These are phyloP conservation scores for Trichogramma pretiosum DNA, from an alignment of 1,140 invertebrate species.

Conservation along the genomic window DNA sequence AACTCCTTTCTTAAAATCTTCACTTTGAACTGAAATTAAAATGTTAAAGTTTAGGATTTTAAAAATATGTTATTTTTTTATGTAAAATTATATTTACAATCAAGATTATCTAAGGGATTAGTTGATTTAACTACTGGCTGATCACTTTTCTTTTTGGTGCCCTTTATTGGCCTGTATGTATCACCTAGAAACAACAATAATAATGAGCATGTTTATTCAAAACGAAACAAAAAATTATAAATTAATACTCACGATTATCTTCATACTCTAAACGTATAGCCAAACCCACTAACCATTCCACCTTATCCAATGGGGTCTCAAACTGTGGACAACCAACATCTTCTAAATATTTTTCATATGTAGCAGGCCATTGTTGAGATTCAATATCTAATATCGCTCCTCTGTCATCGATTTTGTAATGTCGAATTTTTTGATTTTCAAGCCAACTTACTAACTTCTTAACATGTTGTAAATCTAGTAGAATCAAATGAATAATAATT, in stretches of 20 bases:
- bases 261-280: constrained; percentile 75
- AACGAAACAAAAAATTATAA: constrained; percentile 17
- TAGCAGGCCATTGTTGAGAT: constrained; percentile 58
- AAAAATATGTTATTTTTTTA: constrained; percentile 8
- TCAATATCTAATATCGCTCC: constrained; percentile 58
- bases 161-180: constrained; percentile 60
- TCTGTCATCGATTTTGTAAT: constrained; percentile 78
- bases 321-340: constrained; percentile 59
- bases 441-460: constrained; percentile 79
- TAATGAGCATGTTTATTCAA: constrained; percentile 4
- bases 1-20: constrained; percentile 76
- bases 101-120: constrained; percentile 75
- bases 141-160: constrained; percentile 45
- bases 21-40: constrained; percentile 63
- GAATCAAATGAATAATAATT: constrained; percentile 6
- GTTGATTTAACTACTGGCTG: constrained; percentile 61
- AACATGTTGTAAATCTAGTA: constrained; percentile 68
- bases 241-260: constrained; percentile 63
- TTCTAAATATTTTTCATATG: constrained; percentile 66
- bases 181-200: constrained; percentile 48
- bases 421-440: constrained; percentile 88
- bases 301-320: constrained; percentile 49
- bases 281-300: constrained; percentile 81
- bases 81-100: constrained; percentile 60
- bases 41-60: constrained; percentile 12